These are phyloP conservation scores for Nesogale talazaci DNA, from an alignment of 2,113 vertebrate genomes.

Conservation along the genomic window DNA sequence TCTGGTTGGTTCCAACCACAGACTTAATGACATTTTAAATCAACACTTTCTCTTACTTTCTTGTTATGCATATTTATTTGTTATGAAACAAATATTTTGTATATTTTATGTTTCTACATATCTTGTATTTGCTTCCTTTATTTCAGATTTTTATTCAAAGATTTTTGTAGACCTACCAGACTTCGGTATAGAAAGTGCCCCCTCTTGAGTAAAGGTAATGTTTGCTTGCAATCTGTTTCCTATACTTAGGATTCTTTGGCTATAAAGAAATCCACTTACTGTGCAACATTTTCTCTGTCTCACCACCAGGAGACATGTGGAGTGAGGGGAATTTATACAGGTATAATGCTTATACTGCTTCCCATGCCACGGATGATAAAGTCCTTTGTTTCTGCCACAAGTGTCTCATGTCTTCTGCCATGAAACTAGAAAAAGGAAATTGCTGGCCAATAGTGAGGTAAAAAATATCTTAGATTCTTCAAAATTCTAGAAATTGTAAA, in stretches of 20 bases:
- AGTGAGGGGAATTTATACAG: background rate
- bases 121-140: background rate
- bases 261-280: background rate
- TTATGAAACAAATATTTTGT: background rate
- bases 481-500: background rate
- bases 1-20: no score
- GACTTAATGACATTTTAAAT: no score
- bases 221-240: background rate
- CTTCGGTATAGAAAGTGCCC: background rate
- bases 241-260: background rate
- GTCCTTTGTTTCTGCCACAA: no score
- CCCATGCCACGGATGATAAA: background rate
- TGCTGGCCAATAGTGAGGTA: background rate
- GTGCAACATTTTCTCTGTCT: background rate
- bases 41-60: no score
- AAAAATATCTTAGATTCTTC: background rate
- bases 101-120: background rate
- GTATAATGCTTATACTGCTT: background rate
- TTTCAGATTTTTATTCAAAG: background rate
- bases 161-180: background rate
- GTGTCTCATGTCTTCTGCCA: background rate
- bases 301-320: background rate
- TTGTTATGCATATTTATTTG: background rate
- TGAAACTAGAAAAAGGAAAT: background rate
- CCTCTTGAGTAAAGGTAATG: background rate